Percentiles rank a stretch among this genome's conserved stretches.
phyloP scores from a whole-genome alignment of 2,888 invertebrate species.

The Andrena haemorrhoa region DNA sequence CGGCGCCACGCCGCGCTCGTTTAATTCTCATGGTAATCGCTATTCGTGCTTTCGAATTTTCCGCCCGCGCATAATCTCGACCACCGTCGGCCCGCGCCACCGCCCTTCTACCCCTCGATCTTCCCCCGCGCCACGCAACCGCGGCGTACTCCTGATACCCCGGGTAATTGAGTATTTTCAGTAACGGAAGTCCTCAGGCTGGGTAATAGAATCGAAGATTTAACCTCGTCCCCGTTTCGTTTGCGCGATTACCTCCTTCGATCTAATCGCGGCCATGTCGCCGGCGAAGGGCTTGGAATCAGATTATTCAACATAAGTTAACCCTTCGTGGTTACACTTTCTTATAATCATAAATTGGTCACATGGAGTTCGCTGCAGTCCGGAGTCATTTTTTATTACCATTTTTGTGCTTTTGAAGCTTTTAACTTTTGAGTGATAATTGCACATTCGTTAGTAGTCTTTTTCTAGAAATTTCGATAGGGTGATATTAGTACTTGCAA shows the following conservation, averaged over 20 bases:
- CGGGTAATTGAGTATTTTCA: conserved; percentile 49
- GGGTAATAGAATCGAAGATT: conserved; percentile 57
- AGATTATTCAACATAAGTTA: not conserved
- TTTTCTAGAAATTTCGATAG: no score
- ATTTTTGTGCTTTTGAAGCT: no score
- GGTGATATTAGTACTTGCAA: no score
- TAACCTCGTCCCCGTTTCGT: conserved; percentile 25
- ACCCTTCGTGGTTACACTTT: no score
- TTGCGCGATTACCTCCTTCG: not conserved
- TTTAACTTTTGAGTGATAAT: no score
- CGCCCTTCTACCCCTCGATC: not conserved
- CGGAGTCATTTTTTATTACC: no score
- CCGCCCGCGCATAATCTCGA: conserved; percentile 42
- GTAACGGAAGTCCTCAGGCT: conserved; percentile 30
- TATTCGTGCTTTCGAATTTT: conserved; percentile 60
- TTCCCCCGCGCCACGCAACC: not conserved
- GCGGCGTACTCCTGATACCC: not conserved
- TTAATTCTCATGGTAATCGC: conserved; percentile 69
- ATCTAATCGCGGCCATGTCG: conserved; percentile 3
- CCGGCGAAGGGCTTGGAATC: not conserved
- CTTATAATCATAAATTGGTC: no score
- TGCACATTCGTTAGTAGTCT: no score
- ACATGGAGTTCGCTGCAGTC: no score
- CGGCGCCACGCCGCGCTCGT: conserved; percentile 41
- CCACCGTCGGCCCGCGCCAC: not conserved